Evolutionary conservation across 30 jellyfish, hydroid and myxozoan species (phyloP).

Genomic region (Cassiopea xamachana): DNA sequence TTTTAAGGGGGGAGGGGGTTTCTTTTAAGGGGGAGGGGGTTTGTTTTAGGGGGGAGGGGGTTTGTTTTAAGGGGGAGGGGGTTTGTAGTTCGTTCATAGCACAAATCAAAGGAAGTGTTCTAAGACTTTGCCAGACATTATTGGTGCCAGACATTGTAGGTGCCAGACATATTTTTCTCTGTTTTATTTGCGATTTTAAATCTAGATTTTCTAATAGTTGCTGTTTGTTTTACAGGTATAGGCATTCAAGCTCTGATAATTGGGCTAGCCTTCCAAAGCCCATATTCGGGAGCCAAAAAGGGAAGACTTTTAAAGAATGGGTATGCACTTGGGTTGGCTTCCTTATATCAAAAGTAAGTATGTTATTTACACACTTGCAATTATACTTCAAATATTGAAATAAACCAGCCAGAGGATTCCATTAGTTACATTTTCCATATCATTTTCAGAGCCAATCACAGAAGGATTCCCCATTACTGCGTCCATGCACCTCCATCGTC

Average conservation of each 20-base stretch:
- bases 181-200: too few relatives aligned
- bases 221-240: constrained; percentile 45
- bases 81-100: too few relatives aligned
- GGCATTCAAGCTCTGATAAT: constrained; percentile 81
- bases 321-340: constrained; percentile 80
- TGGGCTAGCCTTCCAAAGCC: constrained; percentile 83
- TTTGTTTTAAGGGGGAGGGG: too few relatives aligned
- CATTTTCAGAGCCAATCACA: constrained; percentile 13
- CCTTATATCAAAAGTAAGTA: constrained; percentile 68
- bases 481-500: constrained; percentile 85
- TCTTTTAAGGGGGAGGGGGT: too few relatives aligned
- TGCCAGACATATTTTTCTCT: too few relatives aligned
- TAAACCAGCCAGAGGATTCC: not conserved
- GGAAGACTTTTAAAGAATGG: constrained; percentile 89
- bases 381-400: not conserved
- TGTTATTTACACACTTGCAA: not conserved
- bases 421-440: not conserved
- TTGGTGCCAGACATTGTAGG: too few relatives aligned
- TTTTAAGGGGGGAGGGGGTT: too few relatives aligned
- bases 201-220: too few relatives aligned
- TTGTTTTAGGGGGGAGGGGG: too few relatives aligned
- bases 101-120: too few relatives aligned
- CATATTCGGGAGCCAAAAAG: constrained; percentile 80
- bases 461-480: constrained; percentile 43
- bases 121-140: too few relatives aligned